Evolutionary conservation across 1,140 invertebrate genomes (phyloP).

Genomic region (Drosophila punjabiensis): DNA sequence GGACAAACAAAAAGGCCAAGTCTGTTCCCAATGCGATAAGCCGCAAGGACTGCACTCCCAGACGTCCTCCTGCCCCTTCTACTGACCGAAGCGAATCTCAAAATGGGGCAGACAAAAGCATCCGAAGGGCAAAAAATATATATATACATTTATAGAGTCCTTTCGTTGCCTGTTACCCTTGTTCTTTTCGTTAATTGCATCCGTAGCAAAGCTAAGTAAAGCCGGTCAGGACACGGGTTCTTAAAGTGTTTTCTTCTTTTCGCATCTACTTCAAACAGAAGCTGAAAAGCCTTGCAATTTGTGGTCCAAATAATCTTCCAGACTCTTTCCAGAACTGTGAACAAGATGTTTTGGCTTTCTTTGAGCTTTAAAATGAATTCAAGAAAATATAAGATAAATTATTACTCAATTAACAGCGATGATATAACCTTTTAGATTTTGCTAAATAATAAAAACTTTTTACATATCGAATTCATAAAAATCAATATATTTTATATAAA

Average conservation of each 20-base stretch:
- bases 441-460: too few relatives aligned
- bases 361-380: background rate
- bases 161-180: constrained; percentile 1
- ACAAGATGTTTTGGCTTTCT: constrained; percentile 1
- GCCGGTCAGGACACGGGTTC: constrained; percentile 21
- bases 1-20: constrained; percentile 54
- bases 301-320: background rate
- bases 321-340: constrained; percentile 14
- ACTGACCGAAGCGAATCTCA: background rate
- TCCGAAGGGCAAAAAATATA: constrained; percentile 6
- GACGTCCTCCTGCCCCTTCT: constrained; percentile 10
- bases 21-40: constrained; percentile 55
- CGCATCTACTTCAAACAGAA: background rate
- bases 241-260: constrained; percentile 25
- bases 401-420: background rate
- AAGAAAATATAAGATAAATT: background rate
- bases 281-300: constrained; percentile 1
- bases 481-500: too few relatives aligned
- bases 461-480: too few relatives aligned
- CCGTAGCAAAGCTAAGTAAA: constrained; percentile 12
- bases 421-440: background rate
- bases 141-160: constrained; percentile 17
- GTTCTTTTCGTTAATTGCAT: constrained; percentile 44
- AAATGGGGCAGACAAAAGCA: constrained; percentile 22
- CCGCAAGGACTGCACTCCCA: constrained; percentile 36